Evolutionary conservation across 2,888 invertebrate species (phyloP).

Genomic region (Epinotia ramella): DNA sequence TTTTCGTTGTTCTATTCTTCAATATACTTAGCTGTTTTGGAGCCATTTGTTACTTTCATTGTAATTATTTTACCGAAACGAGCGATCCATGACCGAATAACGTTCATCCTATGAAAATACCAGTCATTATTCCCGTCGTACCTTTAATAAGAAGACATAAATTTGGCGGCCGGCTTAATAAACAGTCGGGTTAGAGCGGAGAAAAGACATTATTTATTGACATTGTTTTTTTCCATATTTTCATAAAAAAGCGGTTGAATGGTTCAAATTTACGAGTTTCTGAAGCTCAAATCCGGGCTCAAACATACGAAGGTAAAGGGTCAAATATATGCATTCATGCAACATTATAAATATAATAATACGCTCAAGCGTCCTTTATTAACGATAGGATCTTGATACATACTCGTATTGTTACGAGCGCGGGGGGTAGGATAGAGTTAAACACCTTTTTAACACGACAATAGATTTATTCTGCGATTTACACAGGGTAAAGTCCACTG

Average conservation of each 20-base stretch:
- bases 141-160: constrained; percentile 18
- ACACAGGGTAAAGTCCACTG: no score
- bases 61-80: neutral
- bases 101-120: neutral
- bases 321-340: no score
- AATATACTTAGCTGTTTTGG: neutral
- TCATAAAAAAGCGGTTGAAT: neutral
- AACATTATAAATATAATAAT: no score
- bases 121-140: constrained; percentile 5
- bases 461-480: no score
- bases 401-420: no score
- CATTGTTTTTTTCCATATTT: neutral
- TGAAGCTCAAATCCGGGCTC: no score
- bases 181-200: neutral
- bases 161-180: constrained; percentile 5
- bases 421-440: no score
- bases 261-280: neutral
- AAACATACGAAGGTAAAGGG: no score
- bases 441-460: no score
- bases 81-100: neutral
- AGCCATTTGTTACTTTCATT: neutral
- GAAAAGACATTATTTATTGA: constrained; percentile 11
- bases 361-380: no score
- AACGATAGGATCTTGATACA: no score
- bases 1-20: neutral